Evolutionary conservation across 2,113 vertebrate genomes (phyloP).

Genomic region (Orycteropus afer): DNA sequence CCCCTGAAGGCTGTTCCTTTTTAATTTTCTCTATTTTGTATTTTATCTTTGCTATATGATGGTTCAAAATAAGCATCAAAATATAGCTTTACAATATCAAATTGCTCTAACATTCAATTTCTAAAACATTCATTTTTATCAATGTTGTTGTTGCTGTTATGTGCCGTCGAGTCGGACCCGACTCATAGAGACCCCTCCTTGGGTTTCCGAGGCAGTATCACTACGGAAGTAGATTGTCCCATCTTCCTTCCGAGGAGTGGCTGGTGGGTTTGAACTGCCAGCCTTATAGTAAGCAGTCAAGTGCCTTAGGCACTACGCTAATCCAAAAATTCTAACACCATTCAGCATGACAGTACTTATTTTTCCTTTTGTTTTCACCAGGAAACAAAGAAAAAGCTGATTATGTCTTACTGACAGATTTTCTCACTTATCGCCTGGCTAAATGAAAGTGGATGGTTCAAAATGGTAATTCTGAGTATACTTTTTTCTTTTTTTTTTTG

Average conservation of each 20-base stretch:
- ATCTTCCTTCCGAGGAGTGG: too few species aligned
- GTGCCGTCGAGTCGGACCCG: too few species aligned
- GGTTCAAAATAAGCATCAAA: background rate
- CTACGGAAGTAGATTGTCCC: too few species aligned
- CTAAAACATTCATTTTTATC: conserved; percentile 53
- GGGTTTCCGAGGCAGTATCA: too few species aligned
- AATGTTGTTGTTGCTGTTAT: too few species aligned
- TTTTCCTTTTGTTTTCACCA: conserved; percentile 35
- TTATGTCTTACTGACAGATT: conserved; percentile 31
- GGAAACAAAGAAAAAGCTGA: conserved; percentile 18
- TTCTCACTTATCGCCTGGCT: background rate
- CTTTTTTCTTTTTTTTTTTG: too few species aligned
- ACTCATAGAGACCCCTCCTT: too few species aligned
- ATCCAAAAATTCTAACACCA: background rate
- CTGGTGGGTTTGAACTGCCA: too few species aligned
- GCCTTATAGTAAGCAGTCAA: too few species aligned
- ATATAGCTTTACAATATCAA: conserved; percentile 13
- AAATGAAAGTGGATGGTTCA: conserved; percentile 12
- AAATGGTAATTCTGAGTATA: conserved; percentile 19
- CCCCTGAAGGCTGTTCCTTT: background rate
- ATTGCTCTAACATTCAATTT: background rate
- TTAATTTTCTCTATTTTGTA: conserved; percentile 45
- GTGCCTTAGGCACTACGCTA: too few species aligned
- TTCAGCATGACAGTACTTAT: conserved; percentile 17
- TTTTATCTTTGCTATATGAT: background rate